Evolutionary conservation across 2,797 vertebrate species (phyloP), one percentile per base, ranked within the genome.

Genomic region (Novumbra hubbsi): DNA sequence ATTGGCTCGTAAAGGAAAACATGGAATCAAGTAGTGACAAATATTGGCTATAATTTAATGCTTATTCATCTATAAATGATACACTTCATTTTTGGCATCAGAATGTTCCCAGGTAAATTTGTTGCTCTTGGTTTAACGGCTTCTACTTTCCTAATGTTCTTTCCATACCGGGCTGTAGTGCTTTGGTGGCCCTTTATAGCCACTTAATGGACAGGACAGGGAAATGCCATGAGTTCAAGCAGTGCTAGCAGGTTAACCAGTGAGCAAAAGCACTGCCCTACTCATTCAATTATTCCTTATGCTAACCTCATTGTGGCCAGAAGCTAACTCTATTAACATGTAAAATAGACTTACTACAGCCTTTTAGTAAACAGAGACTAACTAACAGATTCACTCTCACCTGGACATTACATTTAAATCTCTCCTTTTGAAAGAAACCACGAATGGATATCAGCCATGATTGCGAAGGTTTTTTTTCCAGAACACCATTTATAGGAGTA

Each of bases 231-330:
- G 73, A 78, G 79, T 88, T 89, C 81, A 85, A 60, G 79, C 76
- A 74, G 60, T 45, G 34, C 74, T 68, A 73, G 81, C 52, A 45
- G 76, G 73, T 83, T 73, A 77, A 81, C 76, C 28, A 14, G 38
- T 72, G 78, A 84, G 76, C 80, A 66, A 65, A 66, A 83, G 75
- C 84, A 83, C 3, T 15, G 70, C 75, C 70, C 69, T 27, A 72
- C 82, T 85, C 55, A 88, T 85, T 86, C 73, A 81, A 84, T 90
- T 90, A 87, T 74, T 74, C 52, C 78, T 16, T 41, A 72, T 67
- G 72, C 64, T 85, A 89, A 87, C 86, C 78, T 72, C 70, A 76
- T 88, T 80, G 83, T 64, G 74, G 77, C 78, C 77, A 21, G 57
- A 45, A 4, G 32, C 69, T 24, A 78, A 78, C 83, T 85, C 79